Conservation (phyloP, 2,888 invertebrate genomes). For the Clitarchus hookeri region DNA sequence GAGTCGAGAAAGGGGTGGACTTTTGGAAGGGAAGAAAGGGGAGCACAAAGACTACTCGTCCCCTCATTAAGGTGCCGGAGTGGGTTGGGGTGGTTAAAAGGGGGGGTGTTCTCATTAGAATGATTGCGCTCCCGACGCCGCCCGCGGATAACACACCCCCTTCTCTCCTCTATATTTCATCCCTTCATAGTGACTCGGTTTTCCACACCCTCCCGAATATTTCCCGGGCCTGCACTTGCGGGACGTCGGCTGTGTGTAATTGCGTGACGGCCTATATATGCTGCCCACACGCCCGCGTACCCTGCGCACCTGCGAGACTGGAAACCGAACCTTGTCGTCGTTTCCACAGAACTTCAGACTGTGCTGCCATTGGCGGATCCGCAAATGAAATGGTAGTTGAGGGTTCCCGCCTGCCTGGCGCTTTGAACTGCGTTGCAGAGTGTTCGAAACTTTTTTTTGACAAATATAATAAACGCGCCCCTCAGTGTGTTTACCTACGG, state of each 20-base stretch:
- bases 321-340: no score
- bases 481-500: no score
- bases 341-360: no score
- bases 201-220: background rate
- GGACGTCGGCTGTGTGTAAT: background rate
- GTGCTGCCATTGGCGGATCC: no score
- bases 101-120: background rate
- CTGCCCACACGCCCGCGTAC: no score
- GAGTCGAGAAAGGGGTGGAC: background rate
- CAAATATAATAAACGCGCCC: no score
- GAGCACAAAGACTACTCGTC: background rate
- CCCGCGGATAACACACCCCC: background rate
- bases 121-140: background rate
- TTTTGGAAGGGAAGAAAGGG: background rate
- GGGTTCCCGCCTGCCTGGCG: no score
- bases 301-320: no score
- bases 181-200: background rate
- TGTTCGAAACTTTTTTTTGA: no score
- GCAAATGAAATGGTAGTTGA: no score
- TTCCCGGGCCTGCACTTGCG: background rate
- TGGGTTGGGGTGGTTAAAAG: background rate
- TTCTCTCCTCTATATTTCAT: background rate
- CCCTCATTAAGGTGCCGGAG: background rate
- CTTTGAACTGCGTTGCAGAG: no score
- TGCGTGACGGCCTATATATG: no score